Percentiles rank a stretch among this genome's conserved stretches.
Conservation (phyloP, 2,113 vertebrate genomes). For the Atherinomorus stipes region DNA sequence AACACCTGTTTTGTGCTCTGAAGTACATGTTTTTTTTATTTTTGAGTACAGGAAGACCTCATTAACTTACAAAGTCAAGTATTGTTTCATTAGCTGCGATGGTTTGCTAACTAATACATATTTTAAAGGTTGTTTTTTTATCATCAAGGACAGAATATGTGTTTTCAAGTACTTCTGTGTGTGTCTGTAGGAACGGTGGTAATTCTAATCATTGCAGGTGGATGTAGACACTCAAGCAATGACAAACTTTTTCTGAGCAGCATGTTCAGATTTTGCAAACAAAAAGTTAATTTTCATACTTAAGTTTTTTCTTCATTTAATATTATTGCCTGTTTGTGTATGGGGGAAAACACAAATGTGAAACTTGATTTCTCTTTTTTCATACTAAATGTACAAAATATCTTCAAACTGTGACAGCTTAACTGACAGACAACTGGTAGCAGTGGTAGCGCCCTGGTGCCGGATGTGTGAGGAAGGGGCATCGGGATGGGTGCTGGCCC, state of each 20-base stretch:
- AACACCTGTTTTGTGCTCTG: neutral
- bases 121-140: neutral
- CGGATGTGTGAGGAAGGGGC: no score
- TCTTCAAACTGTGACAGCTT: neutral
- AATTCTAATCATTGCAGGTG: constrained; percentile 17
- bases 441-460: no score
- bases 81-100: no score
- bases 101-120: no score
- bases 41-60: no score
- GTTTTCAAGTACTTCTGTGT: neutral
- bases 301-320: neutral
- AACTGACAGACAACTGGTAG: no score
- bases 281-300: neutral
- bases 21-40: neutral
- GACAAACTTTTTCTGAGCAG: constrained; percentile 19
- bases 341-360: neutral
- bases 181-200: constrained; percentile 5
- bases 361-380: no score
- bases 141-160: neutral
- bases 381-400: neutral
- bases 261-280: constrained; percentile 4
- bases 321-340: neutral
- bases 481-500: no score
- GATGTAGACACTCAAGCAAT: constrained; percentile 28
- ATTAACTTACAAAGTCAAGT: no score